Conservation (phyloP, 2,888 invertebrate species). For the Polyommatus iphigenia region DNA sequence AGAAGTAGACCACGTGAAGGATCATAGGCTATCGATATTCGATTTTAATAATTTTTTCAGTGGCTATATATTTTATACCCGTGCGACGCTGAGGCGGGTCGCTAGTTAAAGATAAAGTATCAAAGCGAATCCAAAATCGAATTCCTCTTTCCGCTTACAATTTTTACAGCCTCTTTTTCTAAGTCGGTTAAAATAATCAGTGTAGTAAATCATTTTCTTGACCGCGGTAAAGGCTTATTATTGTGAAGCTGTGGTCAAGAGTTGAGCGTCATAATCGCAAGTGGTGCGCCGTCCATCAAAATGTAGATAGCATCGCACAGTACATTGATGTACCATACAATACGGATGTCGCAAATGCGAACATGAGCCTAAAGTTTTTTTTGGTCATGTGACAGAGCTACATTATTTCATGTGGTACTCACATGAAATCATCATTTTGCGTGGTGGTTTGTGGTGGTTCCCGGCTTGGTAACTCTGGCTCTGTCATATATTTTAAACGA, state of each 20-base stretch:
- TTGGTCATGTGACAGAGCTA: no score
- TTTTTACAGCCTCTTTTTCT: not conserved
- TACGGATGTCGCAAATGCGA: not conserved
- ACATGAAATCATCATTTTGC: no score
- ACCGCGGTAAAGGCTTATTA: not conserved
- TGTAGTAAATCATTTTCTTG: not conserved
- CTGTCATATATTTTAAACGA: no score
- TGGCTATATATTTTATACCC: no score
- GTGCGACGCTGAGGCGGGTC: no score
- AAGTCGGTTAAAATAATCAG: not conserved
- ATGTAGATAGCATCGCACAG: slow-evolving; percentile 3
- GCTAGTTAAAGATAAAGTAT: not conserved
- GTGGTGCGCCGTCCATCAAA: not conserved
- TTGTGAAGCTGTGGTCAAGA: not conserved
- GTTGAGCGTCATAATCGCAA: not conserved
- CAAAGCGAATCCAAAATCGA: not conserved
- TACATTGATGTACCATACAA: not conserved
- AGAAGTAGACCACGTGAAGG: no score
- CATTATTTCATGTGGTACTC: no score
- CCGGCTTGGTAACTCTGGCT: no score
- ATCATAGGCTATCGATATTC: no score
- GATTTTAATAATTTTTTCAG: no score
- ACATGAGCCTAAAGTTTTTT: no score
- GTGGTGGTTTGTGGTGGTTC: no score
- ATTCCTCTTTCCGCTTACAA: not conserved